Conservation (phyloP, 2,888 invertebrate genomes). For the Laspeyria flexula region DNA sequence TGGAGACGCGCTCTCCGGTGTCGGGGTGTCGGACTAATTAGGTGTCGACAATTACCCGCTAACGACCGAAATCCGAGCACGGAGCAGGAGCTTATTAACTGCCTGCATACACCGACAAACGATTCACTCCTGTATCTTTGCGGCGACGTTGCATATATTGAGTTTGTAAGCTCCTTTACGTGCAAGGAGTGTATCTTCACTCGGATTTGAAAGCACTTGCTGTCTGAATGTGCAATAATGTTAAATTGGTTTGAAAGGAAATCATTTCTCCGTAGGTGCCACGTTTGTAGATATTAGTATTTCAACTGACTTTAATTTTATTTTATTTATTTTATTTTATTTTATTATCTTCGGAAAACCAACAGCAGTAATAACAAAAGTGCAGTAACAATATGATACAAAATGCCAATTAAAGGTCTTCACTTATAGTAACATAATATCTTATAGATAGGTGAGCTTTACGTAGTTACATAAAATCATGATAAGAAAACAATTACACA, state of each 20-base stretch:
- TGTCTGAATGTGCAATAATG: slow-evolving; percentile 24
- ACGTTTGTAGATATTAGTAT: neutral
- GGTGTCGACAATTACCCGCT: slow-evolving; percentile 79
- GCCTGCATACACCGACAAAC: slow-evolving; percentile 48
- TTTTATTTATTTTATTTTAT: no score
- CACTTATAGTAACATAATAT: no score
- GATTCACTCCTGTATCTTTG: slow-evolving; percentile 53
- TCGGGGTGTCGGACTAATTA: slow-evolving; percentile 74
- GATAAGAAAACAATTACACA: no score
- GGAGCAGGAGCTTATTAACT: slow-evolving; percentile 73
- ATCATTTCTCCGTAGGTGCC: neutral
- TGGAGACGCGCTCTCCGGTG: slow-evolving; percentile 67
- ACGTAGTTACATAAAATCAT: no score
- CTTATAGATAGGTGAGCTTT: no score
- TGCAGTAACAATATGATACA: no score
- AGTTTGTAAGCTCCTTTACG: slow-evolving; percentile 34
- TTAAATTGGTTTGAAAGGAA: slow-evolving; percentile 4
- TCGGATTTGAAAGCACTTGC: slow-evolving; percentile 17
- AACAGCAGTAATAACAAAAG: no score
- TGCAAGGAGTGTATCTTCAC: slow-evolving; percentile 3
- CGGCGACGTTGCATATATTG: slow-evolving; percentile 29
- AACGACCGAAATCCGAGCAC: slow-evolving; percentile 79
- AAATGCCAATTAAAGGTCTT: no score
- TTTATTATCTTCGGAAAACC: no score
- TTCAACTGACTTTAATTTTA: no score